phyloP scores from a whole-genome alignment of 2,113 vertebrate genomes.

The Eurystomus gularis region DNA sequence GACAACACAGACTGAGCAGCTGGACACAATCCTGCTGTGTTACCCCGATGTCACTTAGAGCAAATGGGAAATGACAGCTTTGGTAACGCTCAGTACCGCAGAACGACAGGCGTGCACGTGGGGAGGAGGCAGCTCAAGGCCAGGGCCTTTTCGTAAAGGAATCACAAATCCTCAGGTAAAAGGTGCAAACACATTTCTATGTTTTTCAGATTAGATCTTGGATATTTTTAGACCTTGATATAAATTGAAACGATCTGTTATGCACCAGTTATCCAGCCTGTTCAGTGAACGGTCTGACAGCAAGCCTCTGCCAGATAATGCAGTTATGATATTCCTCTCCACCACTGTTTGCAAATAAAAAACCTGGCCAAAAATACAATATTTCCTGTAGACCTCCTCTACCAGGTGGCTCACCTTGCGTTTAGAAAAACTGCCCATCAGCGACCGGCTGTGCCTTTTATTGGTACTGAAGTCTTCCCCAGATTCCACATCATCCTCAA shows the following conservation, averaged over 20 bases:
- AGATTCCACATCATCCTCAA: slow-evolving; percentile 80
- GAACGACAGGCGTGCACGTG: neutral
- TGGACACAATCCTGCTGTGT: neutral
- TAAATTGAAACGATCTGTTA: neutral
- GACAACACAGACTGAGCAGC: neutral
- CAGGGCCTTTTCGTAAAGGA: neutral
- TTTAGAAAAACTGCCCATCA: slow-evolving; percentile 90
- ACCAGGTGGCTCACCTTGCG: slow-evolving; percentile 79
- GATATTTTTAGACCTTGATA: neutral
- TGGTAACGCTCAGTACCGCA: neutral
- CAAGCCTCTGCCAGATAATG: neutral
- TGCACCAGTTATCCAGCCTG: neutral
- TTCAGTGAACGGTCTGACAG: neutral
- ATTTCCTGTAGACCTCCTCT: neutral
- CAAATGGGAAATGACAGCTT: neutral
- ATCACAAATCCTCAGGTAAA: neutral
- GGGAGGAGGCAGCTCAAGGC: neutral
- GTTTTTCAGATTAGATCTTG: neutral
- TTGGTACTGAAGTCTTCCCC: slow-evolving; percentile 78
- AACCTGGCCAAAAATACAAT: neutral
- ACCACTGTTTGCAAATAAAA: neutral
- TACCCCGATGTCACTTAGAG: neutral
- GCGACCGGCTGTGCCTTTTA: slow-evolving; percentile 78
- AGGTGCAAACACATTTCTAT: neutral
- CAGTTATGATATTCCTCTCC: neutral